Evolutionary conservation across 2,797 vertebrate species (phyloP).

Genomic region (Galago senegalensis): DNA sequence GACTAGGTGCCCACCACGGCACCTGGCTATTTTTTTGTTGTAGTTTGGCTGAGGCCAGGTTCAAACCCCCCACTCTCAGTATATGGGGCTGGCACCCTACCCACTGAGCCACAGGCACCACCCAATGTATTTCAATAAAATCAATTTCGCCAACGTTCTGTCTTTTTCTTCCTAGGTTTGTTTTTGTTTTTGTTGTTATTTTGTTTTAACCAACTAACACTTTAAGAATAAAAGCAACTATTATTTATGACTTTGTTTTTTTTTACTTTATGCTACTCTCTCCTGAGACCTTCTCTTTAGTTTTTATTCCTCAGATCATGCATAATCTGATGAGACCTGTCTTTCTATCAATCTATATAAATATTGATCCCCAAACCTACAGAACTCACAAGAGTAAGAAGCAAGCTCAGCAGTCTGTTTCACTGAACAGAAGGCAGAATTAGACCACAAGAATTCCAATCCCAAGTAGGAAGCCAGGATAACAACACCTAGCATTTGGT

Average conservation of each 20-base stretch:
- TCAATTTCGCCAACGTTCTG: slow-evolving; percentile 21
- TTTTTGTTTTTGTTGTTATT: background rate
- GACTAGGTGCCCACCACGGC: no score
- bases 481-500: background rate
- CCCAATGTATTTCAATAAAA: background rate
- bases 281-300: slow-evolving; percentile 31
- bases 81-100: no score
- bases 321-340: background rate
- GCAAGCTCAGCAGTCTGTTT: background rate
- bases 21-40: no score
- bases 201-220: slow-evolving; percentile 19
- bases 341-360: background rate
- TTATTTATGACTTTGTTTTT: background rate
- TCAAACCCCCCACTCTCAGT: no score
- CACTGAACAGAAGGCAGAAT: background rate
- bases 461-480: background rate
- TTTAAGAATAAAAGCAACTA: slow-evolving; percentile 64
- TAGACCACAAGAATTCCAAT: background rate
- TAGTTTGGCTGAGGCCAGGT: no score
- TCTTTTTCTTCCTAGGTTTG: background rate
- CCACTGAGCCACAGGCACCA: background rate
- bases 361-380: slow-evolving; percentile 10
- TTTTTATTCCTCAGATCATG: background rate
- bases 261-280: background rate
- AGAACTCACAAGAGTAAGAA: background rate